Evolutionary conservation across 2,113 vertebrate species (phyloP).

Genomic region (Pachycephala philippinensis): DNA sequence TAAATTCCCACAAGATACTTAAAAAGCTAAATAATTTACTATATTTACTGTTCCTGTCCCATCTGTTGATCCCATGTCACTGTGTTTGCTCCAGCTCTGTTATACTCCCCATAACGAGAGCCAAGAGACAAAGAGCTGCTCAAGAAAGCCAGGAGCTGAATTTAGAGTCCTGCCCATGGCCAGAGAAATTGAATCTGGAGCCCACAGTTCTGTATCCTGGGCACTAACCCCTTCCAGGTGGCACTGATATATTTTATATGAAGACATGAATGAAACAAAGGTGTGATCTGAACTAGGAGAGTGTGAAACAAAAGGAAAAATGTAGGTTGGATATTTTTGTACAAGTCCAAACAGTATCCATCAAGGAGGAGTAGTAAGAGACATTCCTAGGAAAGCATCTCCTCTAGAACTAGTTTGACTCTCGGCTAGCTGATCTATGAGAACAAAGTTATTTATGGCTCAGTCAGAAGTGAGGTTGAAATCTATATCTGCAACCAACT

Average conservation of each 20-base stretch:
- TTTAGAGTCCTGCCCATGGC: background rate
- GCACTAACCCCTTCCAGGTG: background rate
- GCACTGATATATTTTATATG: background rate
- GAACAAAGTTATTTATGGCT: background rate
- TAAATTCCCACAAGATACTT: background rate
- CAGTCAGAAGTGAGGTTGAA: background rate
- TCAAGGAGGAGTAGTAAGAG: background rate
- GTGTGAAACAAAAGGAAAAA: background rate
- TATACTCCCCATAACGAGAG: background rate
- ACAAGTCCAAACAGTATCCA: background rate
- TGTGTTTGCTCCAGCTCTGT: background rate
- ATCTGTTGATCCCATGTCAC: accelerated
- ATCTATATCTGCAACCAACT: background rate
- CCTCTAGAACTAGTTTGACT: background rate
- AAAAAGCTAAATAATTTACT: background rate
- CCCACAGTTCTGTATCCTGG: background rate
- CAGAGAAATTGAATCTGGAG: background rate
- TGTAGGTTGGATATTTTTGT: background rate
- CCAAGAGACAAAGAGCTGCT: background rate
- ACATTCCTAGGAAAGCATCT: background rate
- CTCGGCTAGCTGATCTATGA: background rate
- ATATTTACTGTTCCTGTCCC: background rate
- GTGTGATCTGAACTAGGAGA: background rate
- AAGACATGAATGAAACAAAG: background rate
- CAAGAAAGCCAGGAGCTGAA: background rate